phyloP scores from a whole-genome alignment of 2,888 invertebrate genomes.

The Harpagoxenus sublaevis region DNA sequence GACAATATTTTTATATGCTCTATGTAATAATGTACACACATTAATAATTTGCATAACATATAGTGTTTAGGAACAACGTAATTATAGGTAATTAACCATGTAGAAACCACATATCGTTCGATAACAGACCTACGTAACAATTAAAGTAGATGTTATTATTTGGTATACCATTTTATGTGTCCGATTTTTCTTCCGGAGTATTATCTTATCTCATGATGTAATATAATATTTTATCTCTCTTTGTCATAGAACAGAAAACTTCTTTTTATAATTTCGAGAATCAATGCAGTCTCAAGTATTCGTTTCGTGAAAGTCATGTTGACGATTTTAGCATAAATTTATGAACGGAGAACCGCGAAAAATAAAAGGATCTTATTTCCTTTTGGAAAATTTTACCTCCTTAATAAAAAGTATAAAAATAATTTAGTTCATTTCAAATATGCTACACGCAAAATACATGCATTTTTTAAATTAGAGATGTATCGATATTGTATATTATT shows the following conservation, averaged over 20 bases:
- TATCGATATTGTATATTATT: not conserved
- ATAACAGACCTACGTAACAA: not conserved
- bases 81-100: not conserved
- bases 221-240: slow-evolving; percentile 6
- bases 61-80: not conserved
- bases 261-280: not conserved
- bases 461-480: too few relatives aligned
- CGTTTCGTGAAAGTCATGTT: slow-evolving; percentile 7
- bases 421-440: too few relatives aligned
- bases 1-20: not conserved
- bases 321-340: slow-evolving; percentile 43
- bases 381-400: slow-evolving; percentile 22
- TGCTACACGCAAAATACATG: too few relatives aligned
- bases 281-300: slow-evolving; percentile 9
- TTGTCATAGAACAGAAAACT: not conserved
- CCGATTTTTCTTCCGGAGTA: not conserved
- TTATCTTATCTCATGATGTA: not conserved
- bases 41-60: not conserved
- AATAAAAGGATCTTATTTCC: slow-evolving; percentile 58
- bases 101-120: not conserved
- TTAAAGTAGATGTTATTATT: not conserved
- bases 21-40: not conserved
- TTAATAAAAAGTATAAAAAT: too few relatives aligned
- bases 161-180: not conserved
- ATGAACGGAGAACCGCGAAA: slow-evolving; percentile 1